A percentile compares a stretch with the other conserved stretches of the same genome.
These are phyloP conservation scores for Hyperopisus bebe DNA, from an alignment of 2,113 vertebrate genomes.

Conservation along the genomic window DNA sequence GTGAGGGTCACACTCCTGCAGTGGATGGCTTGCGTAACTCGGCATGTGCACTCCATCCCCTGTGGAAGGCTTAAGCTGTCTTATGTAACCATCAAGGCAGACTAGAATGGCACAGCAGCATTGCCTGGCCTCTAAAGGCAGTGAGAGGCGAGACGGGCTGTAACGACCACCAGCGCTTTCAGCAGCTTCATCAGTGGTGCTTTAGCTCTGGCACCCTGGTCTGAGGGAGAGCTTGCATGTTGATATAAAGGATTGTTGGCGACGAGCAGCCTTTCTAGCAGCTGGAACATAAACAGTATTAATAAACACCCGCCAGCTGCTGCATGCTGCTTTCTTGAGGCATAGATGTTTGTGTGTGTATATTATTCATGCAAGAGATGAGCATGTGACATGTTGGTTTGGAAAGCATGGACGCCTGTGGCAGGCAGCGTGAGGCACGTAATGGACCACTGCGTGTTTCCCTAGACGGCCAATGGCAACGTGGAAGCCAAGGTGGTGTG, in stretches of 20 bases:
- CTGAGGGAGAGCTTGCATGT: background rate
- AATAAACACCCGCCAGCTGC: background rate
- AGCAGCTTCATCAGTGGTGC: background rate
- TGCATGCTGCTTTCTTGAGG: background rate
- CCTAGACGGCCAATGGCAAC: conserved; percentile 84
- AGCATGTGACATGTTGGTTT: background rate
- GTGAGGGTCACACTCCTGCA: conserved; percentile 20
- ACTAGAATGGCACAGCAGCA: conserved; percentile 28
- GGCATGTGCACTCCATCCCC: conserved; percentile 39
- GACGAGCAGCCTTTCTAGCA: background rate
- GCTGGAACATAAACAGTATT: background rate
- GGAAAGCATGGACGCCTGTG: background rate
- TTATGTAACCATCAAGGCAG: conserved; percentile 51
- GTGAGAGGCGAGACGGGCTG: background rate
- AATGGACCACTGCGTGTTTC: background rate
- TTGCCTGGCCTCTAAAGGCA: background rate
- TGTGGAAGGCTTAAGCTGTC: conserved; percentile 51
- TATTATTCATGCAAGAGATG: background rate
- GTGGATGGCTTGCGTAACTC: conserved; percentile 43
- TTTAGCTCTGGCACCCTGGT: background rate
- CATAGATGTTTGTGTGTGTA: background rate
- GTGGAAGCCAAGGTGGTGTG: conserved; percentile 90
- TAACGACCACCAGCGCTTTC: background rate
- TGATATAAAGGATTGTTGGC: background rate
- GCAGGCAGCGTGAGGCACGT: background rate